Percentiles rank a stretch among this genome's conserved stretches.
Evolutionary conservation across 2,113 vertebrate species (phyloP).

Genomic region (Corythornis madagascariensis): DNA sequence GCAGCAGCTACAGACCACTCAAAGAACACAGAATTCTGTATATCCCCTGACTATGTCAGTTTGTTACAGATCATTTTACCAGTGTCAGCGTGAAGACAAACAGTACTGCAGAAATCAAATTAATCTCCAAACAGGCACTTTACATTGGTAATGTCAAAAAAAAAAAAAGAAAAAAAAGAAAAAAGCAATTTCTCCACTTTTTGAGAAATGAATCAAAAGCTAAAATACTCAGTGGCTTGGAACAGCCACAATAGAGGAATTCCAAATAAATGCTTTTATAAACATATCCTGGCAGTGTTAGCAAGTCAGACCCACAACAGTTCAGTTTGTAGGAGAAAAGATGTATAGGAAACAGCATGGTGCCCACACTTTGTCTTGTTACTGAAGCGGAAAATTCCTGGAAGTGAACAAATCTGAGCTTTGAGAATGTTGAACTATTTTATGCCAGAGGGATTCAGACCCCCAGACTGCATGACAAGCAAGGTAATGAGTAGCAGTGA

Average conservation of each 20-base stretch:
- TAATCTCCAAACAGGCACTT: not conserved
- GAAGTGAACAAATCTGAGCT: not conserved
- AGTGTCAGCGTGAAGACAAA: not conserved
- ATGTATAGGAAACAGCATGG: not conserved
- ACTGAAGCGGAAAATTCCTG: slow-evolving; percentile 21
- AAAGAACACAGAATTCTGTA: not conserved
- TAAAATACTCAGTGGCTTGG: not conserved
- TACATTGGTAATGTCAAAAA: not conserved
- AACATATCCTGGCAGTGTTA: not conserved
- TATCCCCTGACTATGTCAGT: not conserved
- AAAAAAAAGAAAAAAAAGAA: not conserved
- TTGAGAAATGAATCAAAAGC: not conserved
- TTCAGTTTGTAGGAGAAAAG: not conserved
- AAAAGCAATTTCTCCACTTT: not conserved
- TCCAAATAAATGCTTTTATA: not conserved
- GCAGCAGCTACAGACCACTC: not conserved
- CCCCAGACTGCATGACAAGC: not conserved
- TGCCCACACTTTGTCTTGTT: not conserved
- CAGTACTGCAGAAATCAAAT: not conserved
- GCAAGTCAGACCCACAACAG: not conserved
- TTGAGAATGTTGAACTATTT: not conserved
- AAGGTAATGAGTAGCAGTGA: not conserved
- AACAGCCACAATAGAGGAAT: not conserved
- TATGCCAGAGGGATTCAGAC: not conserved
- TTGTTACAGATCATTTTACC: not conserved